Evolutionary conservation across 2,888 invertebrate species (phyloP), one percentile per base, ranked within the genome.

Genomic region (Coenonympha arcania): DNA sequence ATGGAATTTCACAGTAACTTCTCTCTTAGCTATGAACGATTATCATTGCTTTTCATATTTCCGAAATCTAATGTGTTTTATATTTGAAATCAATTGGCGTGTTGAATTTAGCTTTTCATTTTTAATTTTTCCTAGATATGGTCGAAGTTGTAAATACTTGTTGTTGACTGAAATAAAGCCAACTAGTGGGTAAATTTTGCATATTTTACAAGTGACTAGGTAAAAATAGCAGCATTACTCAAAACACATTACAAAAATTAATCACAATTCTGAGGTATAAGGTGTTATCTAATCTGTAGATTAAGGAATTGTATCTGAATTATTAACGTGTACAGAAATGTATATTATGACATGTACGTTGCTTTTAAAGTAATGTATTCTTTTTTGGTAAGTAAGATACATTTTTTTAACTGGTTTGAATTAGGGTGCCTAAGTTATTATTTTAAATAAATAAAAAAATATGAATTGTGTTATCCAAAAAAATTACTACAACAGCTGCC

Each of bases 1-100:
- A 87, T 69, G 87, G 87, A 73, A 87, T 87, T 73, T 81, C 85
- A 66, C 80, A 87, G 65, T 87, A 86, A 81, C 61, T 61, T 54
- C 56, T 49, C 39, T 39, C 31, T 30, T 42, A 49, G 24, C 30
- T 46, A 43, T 50, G 36, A 50, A 44, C 18, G 13, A 48, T 47
- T 20, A 43, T 52, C 47, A 50, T 50, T 55, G 19, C 31, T 31
- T 44, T 34, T 33, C 13, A 16, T 16, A 36, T 26, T 19, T 45
- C 18, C 30, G 44, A 42, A 46, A 34, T 44, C 33, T 28, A 42
- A 41, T 31, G 11, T 30, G 26, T 42, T 34, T 45, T 46, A 30
- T 46, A 43, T 49, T 51, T 39, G 45, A 36, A 11, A 33, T 20
- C 39, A 43, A 39, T 34, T 26, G 18, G 28, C 20, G 11, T 33